Conservation (phyloP, 2,888 invertebrate species). For the Pristionchus maxplancki region DNA sequence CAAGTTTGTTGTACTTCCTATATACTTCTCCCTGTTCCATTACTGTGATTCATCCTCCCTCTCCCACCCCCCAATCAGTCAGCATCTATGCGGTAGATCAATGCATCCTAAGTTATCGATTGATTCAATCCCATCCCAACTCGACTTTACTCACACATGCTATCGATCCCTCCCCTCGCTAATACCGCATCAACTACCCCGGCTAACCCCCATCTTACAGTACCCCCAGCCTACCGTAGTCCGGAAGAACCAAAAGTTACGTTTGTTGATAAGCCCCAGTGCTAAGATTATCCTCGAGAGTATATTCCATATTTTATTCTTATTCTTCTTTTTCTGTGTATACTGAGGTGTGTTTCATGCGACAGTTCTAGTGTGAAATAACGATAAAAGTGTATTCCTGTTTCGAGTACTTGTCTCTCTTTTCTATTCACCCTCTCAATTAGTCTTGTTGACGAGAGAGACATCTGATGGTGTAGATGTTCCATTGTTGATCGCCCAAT, state of each 20-base stretch:
- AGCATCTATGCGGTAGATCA: background rate
- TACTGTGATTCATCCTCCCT: background rate
- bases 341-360: conserved; percentile 22
- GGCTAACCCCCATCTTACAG: background rate
- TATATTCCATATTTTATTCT: background rate
- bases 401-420: background rate
- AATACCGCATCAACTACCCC: conserved; percentile 26
- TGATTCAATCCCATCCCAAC: too few species aligned
- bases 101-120: background rate
- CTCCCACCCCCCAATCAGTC: background rate
- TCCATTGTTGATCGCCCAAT: background rate
- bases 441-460: background rate
- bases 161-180: background rate
- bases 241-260: background rate
- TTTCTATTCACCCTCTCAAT: background rate
- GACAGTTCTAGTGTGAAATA: background rate
- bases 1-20: conserved; percentile 26
- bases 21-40: background rate
- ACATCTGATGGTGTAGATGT: background rate
- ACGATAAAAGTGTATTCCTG: conserved; percentile 5
- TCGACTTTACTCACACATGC: conserved; percentile 32
- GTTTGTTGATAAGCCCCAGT: background rate
- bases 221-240: conserved; percentile 3
- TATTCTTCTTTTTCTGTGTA: conserved; percentile 3
- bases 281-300: conserved; percentile 28